Percentiles rank a stretch among this genome's conserved stretches.
Conservation (phyloP, 2,113 vertebrate species). For the Neogale vison region DNA sequence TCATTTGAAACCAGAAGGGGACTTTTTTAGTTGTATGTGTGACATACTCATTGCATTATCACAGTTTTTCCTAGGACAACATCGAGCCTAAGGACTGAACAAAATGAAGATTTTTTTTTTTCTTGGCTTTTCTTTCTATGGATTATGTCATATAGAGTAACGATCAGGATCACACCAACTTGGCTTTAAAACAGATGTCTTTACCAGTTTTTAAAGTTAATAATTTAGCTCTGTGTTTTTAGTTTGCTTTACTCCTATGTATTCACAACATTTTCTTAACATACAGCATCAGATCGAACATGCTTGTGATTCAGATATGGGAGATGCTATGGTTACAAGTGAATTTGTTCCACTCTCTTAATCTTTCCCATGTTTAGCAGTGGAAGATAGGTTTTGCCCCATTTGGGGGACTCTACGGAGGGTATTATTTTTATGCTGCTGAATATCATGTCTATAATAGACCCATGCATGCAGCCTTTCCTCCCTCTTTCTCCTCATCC, state of each 20-base stretch:
- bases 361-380: not conserved
- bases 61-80: conserved; percentile 78
- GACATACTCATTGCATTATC: conserved; percentile 72
- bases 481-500: not conserved
- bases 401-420: not conserved
- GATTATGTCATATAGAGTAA: conserved; percentile 67
- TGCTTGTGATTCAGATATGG: conserved; percentile 67
- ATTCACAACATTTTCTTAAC: conserved; percentile 48
- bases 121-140: conserved; percentile 61
- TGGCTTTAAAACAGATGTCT: conserved; percentile 75
- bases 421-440: conserved; percentile 56
- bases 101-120: conserved; percentile 55
- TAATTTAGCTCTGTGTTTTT: conserved; percentile 64
- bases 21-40: conserved; percentile 77
- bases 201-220: conserved; percentile 61
- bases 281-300: conserved; percentile 48
- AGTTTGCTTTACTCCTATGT: conserved; percentile 51
- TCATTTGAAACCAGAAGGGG: conserved; percentile 77
- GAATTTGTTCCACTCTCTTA: conserved; percentile 36
- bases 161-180: conserved; percentile 78
- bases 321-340: conserved; percentile 52
- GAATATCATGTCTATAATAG: conserved; percentile 63
- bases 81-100: conserved; percentile 67
- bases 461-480: conserved; percentile 69
- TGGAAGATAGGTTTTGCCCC: conserved; percentile 52